Conservation (phyloP, 2,888 invertebrate genomes). For the Orthosia gothica region DNA sequence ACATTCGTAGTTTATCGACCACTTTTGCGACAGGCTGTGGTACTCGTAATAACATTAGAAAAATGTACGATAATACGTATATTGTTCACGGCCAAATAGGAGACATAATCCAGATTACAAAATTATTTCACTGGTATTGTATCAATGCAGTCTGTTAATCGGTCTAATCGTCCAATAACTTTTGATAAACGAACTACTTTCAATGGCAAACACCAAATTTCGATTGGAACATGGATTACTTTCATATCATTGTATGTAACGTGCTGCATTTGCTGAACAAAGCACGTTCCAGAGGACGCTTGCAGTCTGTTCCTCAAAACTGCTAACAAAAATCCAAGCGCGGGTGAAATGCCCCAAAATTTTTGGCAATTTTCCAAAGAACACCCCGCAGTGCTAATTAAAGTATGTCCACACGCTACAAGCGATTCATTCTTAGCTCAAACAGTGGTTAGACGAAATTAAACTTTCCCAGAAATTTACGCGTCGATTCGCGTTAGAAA, state of each 20-base stretch:
- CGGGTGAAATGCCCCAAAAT: slow-evolving; percentile 70
- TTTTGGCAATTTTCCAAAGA: slow-evolving; percentile 75
- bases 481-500: slow-evolving; percentile 7
- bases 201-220: slow-evolving; percentile 27
- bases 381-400: slow-evolving; percentile 75
- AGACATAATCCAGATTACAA: slow-evolving; percentile 20
- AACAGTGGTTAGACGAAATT: slow-evolving; percentile 62
- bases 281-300: slow-evolving; percentile 19
- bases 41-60: slow-evolving; percentile 16
- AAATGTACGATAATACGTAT: slow-evolving; percentile 25
- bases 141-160: slow-evolving; percentile 30
- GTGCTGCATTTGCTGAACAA: slow-evolving; percentile 36
- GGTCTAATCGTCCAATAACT: slow-evolving; percentile 36
- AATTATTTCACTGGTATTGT: slow-evolving; percentile 23
- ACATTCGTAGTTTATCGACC: slow-evolving; percentile 33
- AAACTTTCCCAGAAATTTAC: slow-evolving; percentile 55
- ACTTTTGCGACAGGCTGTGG: slow-evolving; percentile 8
- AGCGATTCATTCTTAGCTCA: slow-evolving; percentile 69
- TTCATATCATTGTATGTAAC: slow-evolving; percentile 18
- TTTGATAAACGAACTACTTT: slow-evolving; percentile 21
- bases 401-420: slow-evolving; percentile 73
- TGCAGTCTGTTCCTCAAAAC: slow-evolving; percentile 46
- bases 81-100: slow-evolving; percentile 14
- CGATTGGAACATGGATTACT: slow-evolving; percentile 4
- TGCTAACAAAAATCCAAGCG: slow-evolving; percentile 66